phyloP scores from a whole-genome alignment of 2,113 vertebrate genomes.

The Cynoglossus semilaevis region DNA sequence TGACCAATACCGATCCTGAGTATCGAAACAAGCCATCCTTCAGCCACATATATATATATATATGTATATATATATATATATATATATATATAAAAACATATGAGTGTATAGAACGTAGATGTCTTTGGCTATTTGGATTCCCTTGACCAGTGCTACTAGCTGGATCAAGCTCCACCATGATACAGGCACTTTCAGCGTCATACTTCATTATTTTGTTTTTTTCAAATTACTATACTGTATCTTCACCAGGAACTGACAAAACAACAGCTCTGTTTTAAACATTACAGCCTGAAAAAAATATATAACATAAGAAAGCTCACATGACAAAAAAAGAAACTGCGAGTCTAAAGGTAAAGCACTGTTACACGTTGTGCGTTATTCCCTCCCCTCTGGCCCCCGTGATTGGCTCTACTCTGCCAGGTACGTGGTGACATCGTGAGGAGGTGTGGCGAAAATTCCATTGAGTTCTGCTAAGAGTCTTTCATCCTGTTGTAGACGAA shows the following conservation, averaged over 20 bases:
- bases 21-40: too few relatives aligned
- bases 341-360: constrained; percentile 31
- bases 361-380: constrained; percentile 22
- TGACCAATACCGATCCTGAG: too few relatives aligned
- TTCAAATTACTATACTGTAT: constrained; percentile 12
- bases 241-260: constrained; percentile 34
- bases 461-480: constrained; percentile 5
- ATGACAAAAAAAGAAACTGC: background rate
- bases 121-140: constrained; percentile 52
- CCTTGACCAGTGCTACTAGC: constrained; percentile 1
- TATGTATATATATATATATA: background rate
- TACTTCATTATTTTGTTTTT: constrained; percentile 60
- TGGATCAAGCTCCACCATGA: constrained; percentile 25
- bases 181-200: constrained; percentile 48
- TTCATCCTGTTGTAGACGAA: constrained; percentile 29
- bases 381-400: too few relatives aligned
- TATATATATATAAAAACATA: background rate
- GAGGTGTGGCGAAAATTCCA: constrained; percentile 21
- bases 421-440: constrained; percentile 26
- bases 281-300: constrained; percentile 13
- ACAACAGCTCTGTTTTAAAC: constrained; percentile 26
- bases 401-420: constrained; percentile 29
- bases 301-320: constrained; percentile 19
- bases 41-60: background rate
- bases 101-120: constrained; percentile 19